Percentiles rank a stretch among this genome's conserved stretches.
Evolutionary conservation across 1,140 invertebrate species (phyloP).

Genomic region (Caenorhabditis latens): DNA sequence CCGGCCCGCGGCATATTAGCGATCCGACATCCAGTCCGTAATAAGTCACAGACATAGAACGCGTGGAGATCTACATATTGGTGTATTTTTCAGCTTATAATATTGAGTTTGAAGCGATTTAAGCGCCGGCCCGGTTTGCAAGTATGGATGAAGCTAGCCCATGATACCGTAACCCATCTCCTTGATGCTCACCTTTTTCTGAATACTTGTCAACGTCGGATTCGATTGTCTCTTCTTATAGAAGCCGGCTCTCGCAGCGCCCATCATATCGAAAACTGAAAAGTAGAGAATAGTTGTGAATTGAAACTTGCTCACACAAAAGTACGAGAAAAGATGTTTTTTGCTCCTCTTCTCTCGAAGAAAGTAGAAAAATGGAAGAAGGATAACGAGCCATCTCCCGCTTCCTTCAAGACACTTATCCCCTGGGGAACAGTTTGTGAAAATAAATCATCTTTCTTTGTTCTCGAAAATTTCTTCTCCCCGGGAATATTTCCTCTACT

Average conservation of each 20-base stretch:
- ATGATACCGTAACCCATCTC: too few relatives aligned
- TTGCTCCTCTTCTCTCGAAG: not conserved
- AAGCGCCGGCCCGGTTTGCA: too few relatives aligned
- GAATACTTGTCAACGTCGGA: slow-evolving; percentile 19
- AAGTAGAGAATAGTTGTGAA: not conserved
- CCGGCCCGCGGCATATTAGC: too few relatives aligned
- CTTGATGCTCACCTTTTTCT: slow-evolving; percentile 27
- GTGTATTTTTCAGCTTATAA: too few relatives aligned
- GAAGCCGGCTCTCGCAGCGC: slow-evolving; percentile 42
- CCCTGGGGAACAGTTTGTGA: slow-evolving; percentile 10
- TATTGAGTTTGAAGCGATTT: too few relatives aligned
- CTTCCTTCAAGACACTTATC: not conserved
- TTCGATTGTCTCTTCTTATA: slow-evolving; percentile 47
- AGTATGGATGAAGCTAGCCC: too few relatives aligned
- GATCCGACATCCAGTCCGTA: too few relatives aligned
- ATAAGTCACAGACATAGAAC: too few relatives aligned
- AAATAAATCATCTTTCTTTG: slow-evolving; percentile 48
- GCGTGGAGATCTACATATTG: too few relatives aligned
- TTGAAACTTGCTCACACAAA: slow-evolving; percentile 5
- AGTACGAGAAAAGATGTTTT: slow-evolving; percentile 24
- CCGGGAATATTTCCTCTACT: not conserved
- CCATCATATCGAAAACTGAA: slow-evolving; percentile 45
- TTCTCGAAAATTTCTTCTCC: not conserved
- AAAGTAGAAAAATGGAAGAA: slow-evolving; percentile 25
- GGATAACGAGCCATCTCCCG: slow-evolving; percentile 25